phyloP scores from a whole-genome alignment of 1,140 invertebrate genomes.

The Drosophila pandora region DNA sequence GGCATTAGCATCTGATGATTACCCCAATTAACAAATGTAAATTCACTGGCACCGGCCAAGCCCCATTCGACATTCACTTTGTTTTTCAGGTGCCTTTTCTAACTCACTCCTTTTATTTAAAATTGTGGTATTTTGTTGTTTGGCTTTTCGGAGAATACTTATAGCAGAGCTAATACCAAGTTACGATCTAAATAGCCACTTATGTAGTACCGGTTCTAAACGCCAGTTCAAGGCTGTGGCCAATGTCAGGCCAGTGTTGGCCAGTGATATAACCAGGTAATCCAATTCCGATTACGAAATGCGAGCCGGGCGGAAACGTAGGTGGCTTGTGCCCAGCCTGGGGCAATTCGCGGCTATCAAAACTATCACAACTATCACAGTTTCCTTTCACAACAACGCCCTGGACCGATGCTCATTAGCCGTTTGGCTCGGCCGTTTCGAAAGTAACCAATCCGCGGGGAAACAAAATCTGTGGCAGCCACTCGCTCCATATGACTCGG shows the following conservation, averaged over 20 bases:
- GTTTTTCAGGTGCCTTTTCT: conserved; percentile 18
- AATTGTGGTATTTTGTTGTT: conserved; percentile 33
- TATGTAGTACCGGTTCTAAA: conserved; percentile 55
- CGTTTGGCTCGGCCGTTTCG: conserved; percentile 46
- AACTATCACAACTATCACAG: conserved; percentile 41
- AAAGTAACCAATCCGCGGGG: conserved; percentile 62
- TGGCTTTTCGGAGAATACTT: conserved; percentile 42
- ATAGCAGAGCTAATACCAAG: conserved; percentile 34
- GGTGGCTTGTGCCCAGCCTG: conserved; percentile 36
- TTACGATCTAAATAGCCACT: conserved; percentile 37
- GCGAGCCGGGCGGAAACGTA: conserved; percentile 32
- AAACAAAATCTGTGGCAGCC: conserved; percentile 44
- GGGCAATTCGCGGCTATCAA: conserved; percentile 29
- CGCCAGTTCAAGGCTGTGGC: conserved; percentile 40
- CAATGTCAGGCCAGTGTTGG: conserved; percentile 36
- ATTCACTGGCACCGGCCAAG: conserved; percentile 30
- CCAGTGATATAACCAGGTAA: conserved; percentile 58
- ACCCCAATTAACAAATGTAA: conserved; percentile 30
- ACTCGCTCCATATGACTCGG: conserved; percentile 42
- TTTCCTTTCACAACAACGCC: conserved; percentile 74
- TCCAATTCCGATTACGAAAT: conserved; percentile 54
- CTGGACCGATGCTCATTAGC: conserved; percentile 72
- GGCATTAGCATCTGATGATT: conserved; percentile 29
- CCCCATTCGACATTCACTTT: conserved; percentile 61
- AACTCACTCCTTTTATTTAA: conserved; percentile 26